These are phyloP conservation scores for Celastrina argiolus DNA, from an alignment of 2,888 invertebrate species.

Conservation along the genomic window DNA sequence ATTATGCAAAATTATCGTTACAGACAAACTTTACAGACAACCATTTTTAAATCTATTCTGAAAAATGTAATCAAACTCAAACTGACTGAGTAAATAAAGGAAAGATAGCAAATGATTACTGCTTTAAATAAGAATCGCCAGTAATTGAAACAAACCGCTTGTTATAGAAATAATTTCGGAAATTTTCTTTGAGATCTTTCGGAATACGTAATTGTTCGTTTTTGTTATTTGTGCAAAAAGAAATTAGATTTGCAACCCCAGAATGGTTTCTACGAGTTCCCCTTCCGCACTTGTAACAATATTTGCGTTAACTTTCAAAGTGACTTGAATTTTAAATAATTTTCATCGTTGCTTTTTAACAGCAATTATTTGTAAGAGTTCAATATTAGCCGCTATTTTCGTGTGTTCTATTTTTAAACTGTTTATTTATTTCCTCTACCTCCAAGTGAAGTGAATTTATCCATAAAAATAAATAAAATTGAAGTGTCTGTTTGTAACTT, in stretches of 20 bases:
- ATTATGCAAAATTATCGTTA: too few species aligned
- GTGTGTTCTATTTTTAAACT: neutral
- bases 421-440: neutral
- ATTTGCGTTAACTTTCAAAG: neutral
- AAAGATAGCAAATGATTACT: neutral
- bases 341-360: neutral
- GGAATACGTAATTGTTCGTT: neutral
- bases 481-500: too few species aligned
- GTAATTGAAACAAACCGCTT: neutral
- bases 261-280: neutral
- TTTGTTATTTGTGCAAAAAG: neutral
- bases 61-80: neutral
- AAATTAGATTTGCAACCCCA: slow-evolving; percentile 1
- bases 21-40: too few species aligned
- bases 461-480: too few species aligned
- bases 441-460: too few species aligned
- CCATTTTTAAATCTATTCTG: too few species aligned
- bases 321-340: neutral
- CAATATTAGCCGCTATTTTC: too few species aligned
- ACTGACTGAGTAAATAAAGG: neutral
- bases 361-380: too few species aligned
- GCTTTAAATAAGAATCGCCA: neutral
- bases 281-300: neutral
- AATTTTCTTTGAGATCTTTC: neutral
- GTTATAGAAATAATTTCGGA: neutral